Evolutionary conservation across 2,113 vertebrate species (phyloP).

Genomic region (Cathartes aura): DNA sequence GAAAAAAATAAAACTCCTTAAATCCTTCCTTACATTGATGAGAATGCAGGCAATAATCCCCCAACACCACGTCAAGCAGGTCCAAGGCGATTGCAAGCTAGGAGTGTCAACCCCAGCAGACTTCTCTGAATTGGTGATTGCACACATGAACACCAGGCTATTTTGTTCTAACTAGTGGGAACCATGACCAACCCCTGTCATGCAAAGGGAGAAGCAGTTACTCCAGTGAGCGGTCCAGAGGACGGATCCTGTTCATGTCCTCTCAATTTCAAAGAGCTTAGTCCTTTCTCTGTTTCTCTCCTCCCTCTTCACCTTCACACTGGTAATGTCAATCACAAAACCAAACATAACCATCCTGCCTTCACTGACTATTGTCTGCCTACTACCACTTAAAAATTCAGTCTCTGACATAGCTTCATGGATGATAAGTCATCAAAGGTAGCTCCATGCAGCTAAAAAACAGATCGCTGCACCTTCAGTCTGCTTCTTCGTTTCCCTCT

Average conservation of each 20-base stretch:
- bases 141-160: background rate
- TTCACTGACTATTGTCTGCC: background rate
- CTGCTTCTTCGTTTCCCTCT: background rate
- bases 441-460: background rate
- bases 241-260: background rate
- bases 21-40: background rate
- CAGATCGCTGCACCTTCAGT: background rate
- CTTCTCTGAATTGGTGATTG: background rate
- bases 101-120: background rate
- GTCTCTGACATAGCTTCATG: background rate
- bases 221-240: background rate
- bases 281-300: background rate
- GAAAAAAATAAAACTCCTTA: slow-evolving; percentile 5
- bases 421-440: background rate
- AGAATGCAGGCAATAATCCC: background rate
- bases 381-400: background rate
- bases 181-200: background rate
- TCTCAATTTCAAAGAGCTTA: background rate
- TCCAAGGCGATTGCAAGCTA: background rate
- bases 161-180: background rate
- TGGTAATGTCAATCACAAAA: background rate
- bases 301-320: background rate
- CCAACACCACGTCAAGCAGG: background rate
- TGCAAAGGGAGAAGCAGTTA: background rate
- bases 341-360: background rate